A percentile compares a stretch with the other conserved stretches of the same genome.
Evolutionary conservation across 2,113 vertebrate species (phyloP).

Genomic region (Cathartes aura): DNA sequence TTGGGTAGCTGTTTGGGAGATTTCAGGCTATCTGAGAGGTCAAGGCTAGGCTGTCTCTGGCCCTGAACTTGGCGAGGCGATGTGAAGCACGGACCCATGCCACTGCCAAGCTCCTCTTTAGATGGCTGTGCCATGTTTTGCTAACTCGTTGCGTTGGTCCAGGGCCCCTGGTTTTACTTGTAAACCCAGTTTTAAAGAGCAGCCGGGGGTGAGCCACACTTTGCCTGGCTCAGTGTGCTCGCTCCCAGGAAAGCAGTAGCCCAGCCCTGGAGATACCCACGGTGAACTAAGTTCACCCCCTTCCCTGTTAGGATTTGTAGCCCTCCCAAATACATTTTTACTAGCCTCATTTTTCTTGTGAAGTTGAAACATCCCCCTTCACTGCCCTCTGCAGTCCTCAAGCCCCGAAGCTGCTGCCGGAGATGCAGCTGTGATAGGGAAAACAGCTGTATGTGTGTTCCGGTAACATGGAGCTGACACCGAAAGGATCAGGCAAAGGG

Average conservation of each 20-base stretch:
- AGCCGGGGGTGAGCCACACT: rapidly evolving
- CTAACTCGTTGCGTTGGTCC: not conserved
- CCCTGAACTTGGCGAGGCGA: not conserved
- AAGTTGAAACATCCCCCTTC: not conserved
- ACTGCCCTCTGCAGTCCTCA: not conserved
- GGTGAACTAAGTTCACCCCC: not conserved
- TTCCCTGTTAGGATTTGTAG: not conserved
- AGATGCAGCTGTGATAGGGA: constrained; percentile 48
- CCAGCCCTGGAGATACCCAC: not conserved
- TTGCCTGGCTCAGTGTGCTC: rapidly evolving
- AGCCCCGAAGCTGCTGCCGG: not conserved
- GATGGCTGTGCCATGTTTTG: not conserved
- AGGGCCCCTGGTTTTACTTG: not conserved
- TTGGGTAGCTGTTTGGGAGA: constrained; percentile 42
- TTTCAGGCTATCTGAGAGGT: constrained; percentile 11
- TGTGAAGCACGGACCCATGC: not conserved
- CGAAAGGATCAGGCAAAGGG: not conserved
- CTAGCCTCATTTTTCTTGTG: not conserved
- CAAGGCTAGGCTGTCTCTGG: constrained; percentile 15
- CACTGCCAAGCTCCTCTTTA: not conserved
- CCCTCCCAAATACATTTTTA: not conserved
- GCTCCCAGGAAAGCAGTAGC: not conserved
- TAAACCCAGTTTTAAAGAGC: not conserved
- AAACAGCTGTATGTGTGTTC: constrained; percentile 24
- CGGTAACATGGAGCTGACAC: constrained; percentile 18